These are phyloP conservation scores for Tinea trinotella DNA, from an alignment of 2,888 invertebrate genomes.

Conservation along the genomic window DNA sequence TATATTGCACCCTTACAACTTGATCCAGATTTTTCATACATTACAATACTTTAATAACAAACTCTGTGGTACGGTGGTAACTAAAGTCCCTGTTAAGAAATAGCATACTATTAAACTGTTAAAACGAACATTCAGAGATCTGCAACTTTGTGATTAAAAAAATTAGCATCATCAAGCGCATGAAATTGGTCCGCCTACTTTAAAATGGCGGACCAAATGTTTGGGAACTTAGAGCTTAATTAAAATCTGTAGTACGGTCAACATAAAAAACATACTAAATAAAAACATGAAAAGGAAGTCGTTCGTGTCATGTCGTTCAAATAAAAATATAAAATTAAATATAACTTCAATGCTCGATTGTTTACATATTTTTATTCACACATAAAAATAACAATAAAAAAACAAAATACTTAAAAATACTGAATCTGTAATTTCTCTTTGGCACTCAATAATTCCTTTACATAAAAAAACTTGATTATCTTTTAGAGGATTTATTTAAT, in stretches of 20 bases:
- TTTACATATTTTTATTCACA: slow-evolving; percentile 21
- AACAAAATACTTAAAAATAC: slow-evolving; percentile 1
- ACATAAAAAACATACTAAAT: slow-evolving; percentile 9
- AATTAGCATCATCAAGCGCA: too few species aligned
- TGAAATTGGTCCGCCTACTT: too few species aligned
- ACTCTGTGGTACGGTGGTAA: too few species aligned
- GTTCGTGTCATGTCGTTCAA: slow-evolving; percentile 56
- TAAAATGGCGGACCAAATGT: too few species aligned
- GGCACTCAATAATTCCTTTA: slow-evolving; percentile 19
- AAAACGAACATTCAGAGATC: too few species aligned
- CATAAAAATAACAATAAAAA: slow-evolving; percentile 17
- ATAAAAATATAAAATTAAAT: slow-evolving; percentile 23
- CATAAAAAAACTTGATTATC: too few species aligned
- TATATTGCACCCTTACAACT: slow-evolving; percentile 48
- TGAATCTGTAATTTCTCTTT: slow-evolving; percentile 19
- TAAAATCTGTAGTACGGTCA: too few species aligned
- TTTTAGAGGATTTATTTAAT: too few species aligned
- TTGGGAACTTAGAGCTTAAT: too few species aligned
- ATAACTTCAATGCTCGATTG: slow-evolving; percentile 51
- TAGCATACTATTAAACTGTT: too few species aligned
- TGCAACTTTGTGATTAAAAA: too few species aligned
- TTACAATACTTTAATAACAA: slow-evolving; percentile 3
- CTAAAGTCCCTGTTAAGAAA: too few species aligned
- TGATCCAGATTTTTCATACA: slow-evolving; percentile 38
- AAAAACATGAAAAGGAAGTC: slow-evolving; percentile 47